A percentile compares a stretch with the other conserved stretches of the same genome.
These are phyloP conservation scores for Junonia oenone DNA, from an alignment of 2,888 invertebrate genomes.

Conservation along the genomic window DNA sequence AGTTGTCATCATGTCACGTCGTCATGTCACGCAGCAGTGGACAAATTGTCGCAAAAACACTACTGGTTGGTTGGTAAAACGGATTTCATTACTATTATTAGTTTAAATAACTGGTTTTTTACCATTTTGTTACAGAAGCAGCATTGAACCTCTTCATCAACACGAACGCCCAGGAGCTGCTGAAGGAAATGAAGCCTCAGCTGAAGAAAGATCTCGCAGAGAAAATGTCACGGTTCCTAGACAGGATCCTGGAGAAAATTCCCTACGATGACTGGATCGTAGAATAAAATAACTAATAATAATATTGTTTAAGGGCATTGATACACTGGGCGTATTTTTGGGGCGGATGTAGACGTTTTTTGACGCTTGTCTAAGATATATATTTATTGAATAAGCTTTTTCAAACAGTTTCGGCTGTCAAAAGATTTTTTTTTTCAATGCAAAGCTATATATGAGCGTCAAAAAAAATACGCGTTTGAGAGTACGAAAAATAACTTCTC, in stretches of 20 bases:
- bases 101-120: neutral
- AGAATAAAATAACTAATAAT: constrained; percentile 41
- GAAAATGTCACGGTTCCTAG: constrained; percentile 87
- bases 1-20: too few species aligned
- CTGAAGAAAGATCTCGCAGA: constrained; percentile 86
- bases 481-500: too few species aligned
- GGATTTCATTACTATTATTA: neutral
- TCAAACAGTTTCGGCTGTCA: too few species aligned
- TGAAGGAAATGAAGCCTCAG: constrained; percentile 93
- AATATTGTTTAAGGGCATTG: neutral
- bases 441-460: too few species aligned
- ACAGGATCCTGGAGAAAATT: constrained; percentile 85
- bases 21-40: too few species aligned
- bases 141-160: constrained; percentile 92
- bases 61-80: too few species aligned
- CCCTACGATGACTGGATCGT: constrained; percentile 89
- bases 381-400: too few species aligned
- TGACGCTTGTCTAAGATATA: too few species aligned
- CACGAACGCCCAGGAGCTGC: constrained; percentile 89
- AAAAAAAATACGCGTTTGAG: too few species aligned
- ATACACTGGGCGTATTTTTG: neutral
- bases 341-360: too few species aligned
- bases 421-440: too few species aligned
- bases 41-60: too few species aligned
- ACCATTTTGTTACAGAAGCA: constrained; percentile 82